A percentile compares a stretch with the other conserved stretches of the same genome.
These are phyloP conservation scores for Muscicapa adusta DNA, from an alignment of 2,113 vertebrate species.

Conservation along the genomic window DNA sequence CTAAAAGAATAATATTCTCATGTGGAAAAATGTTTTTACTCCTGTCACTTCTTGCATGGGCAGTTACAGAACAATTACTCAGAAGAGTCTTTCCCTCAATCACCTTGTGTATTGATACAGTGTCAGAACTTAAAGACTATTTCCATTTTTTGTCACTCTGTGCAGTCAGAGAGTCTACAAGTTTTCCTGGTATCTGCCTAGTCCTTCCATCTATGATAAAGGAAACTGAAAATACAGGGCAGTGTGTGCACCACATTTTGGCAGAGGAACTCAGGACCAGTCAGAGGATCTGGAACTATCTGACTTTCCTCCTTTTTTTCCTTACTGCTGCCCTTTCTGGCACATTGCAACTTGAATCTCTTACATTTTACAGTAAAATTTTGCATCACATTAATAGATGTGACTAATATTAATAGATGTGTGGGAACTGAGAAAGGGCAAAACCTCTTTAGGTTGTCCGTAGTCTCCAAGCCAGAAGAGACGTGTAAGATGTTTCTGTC, in stretches of 20 bases:
- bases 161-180: not conserved
- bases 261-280: not conserved
- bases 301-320: not conserved
- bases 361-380: not conserved
- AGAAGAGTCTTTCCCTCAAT: not conserved
- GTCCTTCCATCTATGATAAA: not conserved
- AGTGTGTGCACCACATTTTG: not conserved
- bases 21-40: not conserved
- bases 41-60: not conserved
- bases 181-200: not conserved
- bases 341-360: not conserved
- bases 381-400: not conserved
- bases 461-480: not conserved
- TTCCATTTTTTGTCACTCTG: not conserved
- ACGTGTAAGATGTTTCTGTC: not conserved
- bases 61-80: not conserved
- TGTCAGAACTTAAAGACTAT: not conserved
- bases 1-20: not conserved
- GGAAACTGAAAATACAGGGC: not conserved
- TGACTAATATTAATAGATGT: not conserved
- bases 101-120: not conserved
- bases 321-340: not conserved
- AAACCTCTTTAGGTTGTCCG: not conserved
- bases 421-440: not conserved
- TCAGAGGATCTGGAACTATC: not conserved